Evolutionary conservation across 2,888 invertebrate species (phyloP).

Genomic region (Eupithecia inturbata): DNA sequence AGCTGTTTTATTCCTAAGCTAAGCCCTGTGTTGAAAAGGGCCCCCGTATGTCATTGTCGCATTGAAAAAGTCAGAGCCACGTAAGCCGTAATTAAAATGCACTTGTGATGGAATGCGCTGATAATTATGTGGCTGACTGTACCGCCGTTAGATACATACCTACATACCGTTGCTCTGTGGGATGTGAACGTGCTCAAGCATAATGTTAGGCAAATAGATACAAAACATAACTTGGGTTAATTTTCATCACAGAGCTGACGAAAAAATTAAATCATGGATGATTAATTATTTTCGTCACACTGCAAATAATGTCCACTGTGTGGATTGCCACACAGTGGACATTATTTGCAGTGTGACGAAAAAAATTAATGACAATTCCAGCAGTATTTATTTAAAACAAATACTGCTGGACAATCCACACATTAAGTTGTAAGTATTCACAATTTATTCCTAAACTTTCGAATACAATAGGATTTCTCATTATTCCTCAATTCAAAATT

Average conservation of each 20-base stretch:
- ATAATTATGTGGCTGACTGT: slow-evolving; percentile 39
- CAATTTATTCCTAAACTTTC: too few relatives aligned
- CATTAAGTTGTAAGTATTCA: too few relatives aligned
- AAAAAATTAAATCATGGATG: too few relatives aligned
- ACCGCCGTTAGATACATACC: neutral
- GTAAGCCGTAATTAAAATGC: slow-evolving; percentile 43
- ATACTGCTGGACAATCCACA: too few relatives aligned
- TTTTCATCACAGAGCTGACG: neutral
- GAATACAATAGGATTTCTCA: too few relatives aligned
- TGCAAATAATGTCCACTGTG: too few relatives aligned
- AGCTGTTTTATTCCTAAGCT: slow-evolving; percentile 14
- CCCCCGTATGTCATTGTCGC: slow-evolving; percentile 34
- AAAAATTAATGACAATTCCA: too few relatives aligned
- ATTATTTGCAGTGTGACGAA: too few relatives aligned
- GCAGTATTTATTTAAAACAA: too few relatives aligned
- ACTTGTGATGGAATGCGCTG: slow-evolving; percentile 39
- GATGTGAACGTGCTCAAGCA: neutral
- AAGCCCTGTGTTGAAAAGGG: slow-evolving; percentile 16
- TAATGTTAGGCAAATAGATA: neutral
- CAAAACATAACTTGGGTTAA: neutral
- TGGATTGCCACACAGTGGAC: too few relatives aligned
- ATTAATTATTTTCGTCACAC: too few relatives aligned
- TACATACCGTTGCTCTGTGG: neutral
- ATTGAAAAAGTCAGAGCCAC: slow-evolving; percentile 31
- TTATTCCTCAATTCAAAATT: neutral